A percentile compares a stretch with the other conserved stretches of the same genome.
Evolutionary conservation across 2,113 vertebrate genomes (phyloP).

Genomic region (Poeciliopsis retropinna): DNA sequence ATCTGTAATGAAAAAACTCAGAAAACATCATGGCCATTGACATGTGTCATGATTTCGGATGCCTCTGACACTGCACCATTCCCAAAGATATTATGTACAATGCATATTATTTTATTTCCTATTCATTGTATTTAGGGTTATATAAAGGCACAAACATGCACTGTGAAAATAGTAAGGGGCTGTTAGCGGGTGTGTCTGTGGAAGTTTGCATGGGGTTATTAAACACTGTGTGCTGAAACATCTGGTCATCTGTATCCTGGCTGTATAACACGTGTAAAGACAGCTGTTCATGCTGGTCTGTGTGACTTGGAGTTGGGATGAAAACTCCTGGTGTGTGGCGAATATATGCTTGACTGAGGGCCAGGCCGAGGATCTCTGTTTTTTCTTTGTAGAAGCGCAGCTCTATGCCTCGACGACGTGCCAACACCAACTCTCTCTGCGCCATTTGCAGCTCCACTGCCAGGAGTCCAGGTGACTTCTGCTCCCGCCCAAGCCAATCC

Average conservation of each 20-base stretch:
- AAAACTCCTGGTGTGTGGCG: conserved; percentile 43
- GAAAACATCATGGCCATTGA: not conserved
- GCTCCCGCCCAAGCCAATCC: conserved; percentile 74
- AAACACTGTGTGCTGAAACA: conserved; percentile 24
- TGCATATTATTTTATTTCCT: not conserved
- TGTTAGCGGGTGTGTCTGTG: not conserved
- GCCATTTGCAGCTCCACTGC: conserved; percentile 64
- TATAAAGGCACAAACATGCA: conserved; percentile 13
- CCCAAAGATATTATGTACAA: not conserved
- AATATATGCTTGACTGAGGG: conserved; percentile 70
- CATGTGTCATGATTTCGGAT: not conserved
- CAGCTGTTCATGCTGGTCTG: conserved; percentile 52
- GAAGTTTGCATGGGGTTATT: conserved; percentile 25
- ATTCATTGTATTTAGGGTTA: conserved; percentile 29
- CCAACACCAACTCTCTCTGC: conserved; percentile 68
- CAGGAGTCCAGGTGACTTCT: conserved; percentile 60
- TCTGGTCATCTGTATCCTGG: conserved; percentile 28
- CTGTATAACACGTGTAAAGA: conserved; percentile 52
- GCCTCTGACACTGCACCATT: not conserved
- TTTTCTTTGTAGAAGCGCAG: conserved; percentile 77
- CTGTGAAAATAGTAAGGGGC: conserved; percentile 12
- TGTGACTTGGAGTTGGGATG: conserved; percentile 23
- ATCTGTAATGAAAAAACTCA: not conserved
- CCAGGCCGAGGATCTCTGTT: conserved; percentile 73
- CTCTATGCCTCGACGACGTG: conserved; percentile 63